Evolutionary conservation across 2,888 invertebrate genomes (phyloP).

Genomic region (Anthrax anthrax): DNA sequence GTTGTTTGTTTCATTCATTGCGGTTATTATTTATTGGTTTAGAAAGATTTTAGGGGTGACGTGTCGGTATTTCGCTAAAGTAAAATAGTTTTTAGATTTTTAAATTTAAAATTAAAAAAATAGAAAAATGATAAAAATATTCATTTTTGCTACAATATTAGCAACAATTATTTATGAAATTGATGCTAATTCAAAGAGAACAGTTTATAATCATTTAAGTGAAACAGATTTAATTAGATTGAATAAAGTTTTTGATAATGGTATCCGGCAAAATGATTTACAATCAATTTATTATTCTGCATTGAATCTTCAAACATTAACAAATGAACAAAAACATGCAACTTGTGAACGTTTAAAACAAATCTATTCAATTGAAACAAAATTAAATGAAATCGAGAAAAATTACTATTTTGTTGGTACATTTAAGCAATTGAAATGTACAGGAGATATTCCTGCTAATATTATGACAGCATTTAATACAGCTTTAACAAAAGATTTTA

Average conservation of each 20-base stretch:
- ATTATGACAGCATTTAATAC: constrained; percentile 38
- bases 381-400: constrained; percentile 39
- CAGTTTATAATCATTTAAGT: constrained; percentile 27
- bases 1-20: too few relatives aligned
- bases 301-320: constrained; percentile 53
- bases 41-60: too few relatives aligned
- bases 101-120: not conserved
- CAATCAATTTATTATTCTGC: constrained; percentile 56
- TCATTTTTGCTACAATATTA: not conserved
- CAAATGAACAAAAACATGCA: constrained; percentile 35
- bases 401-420: constrained; percentile 52
- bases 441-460: constrained; percentile 38
- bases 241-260: constrained; percentile 31
- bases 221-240: constrained; percentile 27
- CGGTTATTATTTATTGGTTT: too few relatives aligned
- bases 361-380: constrained; percentile 26
- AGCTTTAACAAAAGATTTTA: constrained; percentile 49
- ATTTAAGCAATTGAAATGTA: constrained; percentile 43
- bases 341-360: constrained; percentile 36
- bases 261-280: constrained; percentile 44
- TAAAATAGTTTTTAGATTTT: too few relatives aligned
- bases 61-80: too few relatives aligned
- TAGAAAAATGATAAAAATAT: not conserved
- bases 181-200: constrained; percentile 13
- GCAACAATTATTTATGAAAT: not conserved